Base-by-base conservation (phyloP, 1,140 invertebrate genomes). In the Drosophila melanogaster region DNA sequence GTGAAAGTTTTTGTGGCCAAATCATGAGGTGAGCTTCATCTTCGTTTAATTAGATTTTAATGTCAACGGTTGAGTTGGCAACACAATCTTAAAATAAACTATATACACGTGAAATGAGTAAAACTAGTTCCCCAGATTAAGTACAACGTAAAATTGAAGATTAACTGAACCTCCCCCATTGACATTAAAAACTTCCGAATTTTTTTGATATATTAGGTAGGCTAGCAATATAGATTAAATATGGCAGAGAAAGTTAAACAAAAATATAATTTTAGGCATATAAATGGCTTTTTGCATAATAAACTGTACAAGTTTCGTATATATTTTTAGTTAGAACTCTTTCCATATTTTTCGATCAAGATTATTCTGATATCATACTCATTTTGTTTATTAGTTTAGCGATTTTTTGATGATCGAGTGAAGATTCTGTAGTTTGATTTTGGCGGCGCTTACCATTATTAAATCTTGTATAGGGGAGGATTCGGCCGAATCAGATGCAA, bases 391-490 rank as follows among this genome's bases (percentile, higher is more conserved):
- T 40, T 77, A 47, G 61, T 59, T 66, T 54, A 46, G 46, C 61
- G 17, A 15, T 43, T 54, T 59, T 64, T 44, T 11, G 14, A 44
- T 37, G 60, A 58, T 49, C 61, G 24, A 33, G 47, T 86, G 67
- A 65, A 65, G 74, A 73, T 71, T 78, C 62, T 74, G 40, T 70
- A 60, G 11, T 62, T 83, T 73, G 53, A 35, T 62, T 66, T 76
- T 72, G 77, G 69, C 84, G 85, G 38, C 84, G 84, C 84, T 89
- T 89, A 89, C 84, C 84, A 89, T 89, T 59, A 89, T 89, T 84
- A 89, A 85, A 67, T 89, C 84, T 89, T 89, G 85, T 90, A 89
- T 77, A 80, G 84, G 84, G 85, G 84, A 89, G 77, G 84, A 80
- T 65, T 89, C 80, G 77, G 79, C 75, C 67, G 84, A 89, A 83